A percentile compares a stretch with the other conserved stretches of the same genome.
phyloP scores from a whole-genome alignment of 2,888 invertebrate genomes.

The Leistus spinibarbis region DNA sequence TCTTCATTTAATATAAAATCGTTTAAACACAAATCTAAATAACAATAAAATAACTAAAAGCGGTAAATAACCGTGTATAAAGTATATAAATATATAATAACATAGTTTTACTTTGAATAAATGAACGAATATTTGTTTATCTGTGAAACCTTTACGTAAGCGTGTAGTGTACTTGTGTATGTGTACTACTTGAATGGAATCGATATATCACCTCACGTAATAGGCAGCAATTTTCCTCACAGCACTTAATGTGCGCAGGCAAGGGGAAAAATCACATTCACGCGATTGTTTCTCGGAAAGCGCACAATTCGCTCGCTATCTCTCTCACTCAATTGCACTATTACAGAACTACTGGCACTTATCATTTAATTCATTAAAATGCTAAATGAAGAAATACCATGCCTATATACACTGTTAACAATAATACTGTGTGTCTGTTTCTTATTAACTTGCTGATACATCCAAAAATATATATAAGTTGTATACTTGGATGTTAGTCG shows the following conservation, averaged over 20 bases:
- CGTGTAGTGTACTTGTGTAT: no score
- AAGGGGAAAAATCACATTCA: conserved; percentile 37
- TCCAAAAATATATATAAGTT: conserved; percentile 36
- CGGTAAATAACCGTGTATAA: no score
- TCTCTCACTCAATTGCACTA: conserved; percentile 30
- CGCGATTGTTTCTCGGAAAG: conserved; percentile 21
- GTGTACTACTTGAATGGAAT: neutral
- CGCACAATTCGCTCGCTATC: conserved; percentile 4
- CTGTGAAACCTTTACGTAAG: no score
- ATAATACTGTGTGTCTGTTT: conserved; percentile 14
- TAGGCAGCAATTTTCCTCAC: conserved; percentile 27
- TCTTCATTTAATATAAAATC: no score
- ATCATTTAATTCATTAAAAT: conserved; percentile 44
- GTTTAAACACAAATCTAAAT: no score
- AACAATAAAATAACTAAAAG: no score
- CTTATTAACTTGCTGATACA: conserved; percentile 40
- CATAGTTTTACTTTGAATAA: no score
- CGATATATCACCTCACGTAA: conserved; percentile 8
- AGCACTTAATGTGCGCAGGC: conserved; percentile 33
- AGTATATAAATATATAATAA: no score
- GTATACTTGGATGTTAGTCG: no score
- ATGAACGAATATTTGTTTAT: no score
- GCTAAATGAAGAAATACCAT: conserved; percentile 42
- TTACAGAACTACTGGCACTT: conserved; percentile 41
- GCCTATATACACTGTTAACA: conserved; percentile 18